phyloP scores from a whole-genome alignment of 2,113 vertebrate genomes.

The Gambusia affinis region DNA sequence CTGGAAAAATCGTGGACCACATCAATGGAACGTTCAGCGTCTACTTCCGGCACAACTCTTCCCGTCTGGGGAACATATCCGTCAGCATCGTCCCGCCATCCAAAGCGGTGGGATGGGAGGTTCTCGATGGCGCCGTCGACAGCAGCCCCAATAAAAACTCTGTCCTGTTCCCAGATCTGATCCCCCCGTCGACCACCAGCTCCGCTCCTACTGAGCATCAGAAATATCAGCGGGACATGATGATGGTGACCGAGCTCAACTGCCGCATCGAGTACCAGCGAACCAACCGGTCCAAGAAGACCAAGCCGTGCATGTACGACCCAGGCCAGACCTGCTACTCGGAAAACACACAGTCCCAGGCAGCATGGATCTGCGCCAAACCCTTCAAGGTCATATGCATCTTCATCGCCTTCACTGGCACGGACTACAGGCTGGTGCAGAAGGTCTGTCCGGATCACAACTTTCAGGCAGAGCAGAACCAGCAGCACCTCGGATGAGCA shows the following conservation, averaged over 20 bases:
- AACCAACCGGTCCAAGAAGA: constrained; percentile 81
- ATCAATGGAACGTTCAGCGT: constrained; percentile 83
- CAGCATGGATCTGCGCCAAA: constrained; percentile 83
- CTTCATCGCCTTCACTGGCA: constrained; percentile 81
- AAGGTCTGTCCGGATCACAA: constrained; percentile 83
- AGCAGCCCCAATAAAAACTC: constrained; percentile 32
- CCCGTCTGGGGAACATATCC: constrained; percentile 79
- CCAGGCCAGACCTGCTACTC: constrained; percentile 79
- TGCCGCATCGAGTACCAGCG: constrained; percentile 81
- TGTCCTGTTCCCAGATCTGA: constrained; percentile 51
- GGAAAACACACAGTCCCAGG: constrained; percentile 81
- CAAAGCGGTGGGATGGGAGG: constrained; percentile 76
- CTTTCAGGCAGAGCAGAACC: constrained; percentile 74
- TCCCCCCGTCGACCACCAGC: constrained; percentile 54
- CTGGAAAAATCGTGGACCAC: constrained; percentile 82
- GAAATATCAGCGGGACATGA: constrained; percentile 64
- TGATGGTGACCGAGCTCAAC: constrained; percentile 73
- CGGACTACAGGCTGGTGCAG: constrained; percentile 82
- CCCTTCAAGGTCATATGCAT: constrained; percentile 85
- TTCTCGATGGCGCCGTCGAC: constrained; percentile 27
- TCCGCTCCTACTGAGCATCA: constrained; percentile 32
- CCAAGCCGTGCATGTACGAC: constrained; percentile 80
- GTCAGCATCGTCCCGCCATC: constrained; percentile 82
- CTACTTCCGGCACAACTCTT: constrained; percentile 83
- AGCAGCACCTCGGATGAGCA: constrained; percentile 71